Evolutionary conservation across 2,888 invertebrate species (phyloP).

Genomic region (Odontomyia ornata): DNA sequence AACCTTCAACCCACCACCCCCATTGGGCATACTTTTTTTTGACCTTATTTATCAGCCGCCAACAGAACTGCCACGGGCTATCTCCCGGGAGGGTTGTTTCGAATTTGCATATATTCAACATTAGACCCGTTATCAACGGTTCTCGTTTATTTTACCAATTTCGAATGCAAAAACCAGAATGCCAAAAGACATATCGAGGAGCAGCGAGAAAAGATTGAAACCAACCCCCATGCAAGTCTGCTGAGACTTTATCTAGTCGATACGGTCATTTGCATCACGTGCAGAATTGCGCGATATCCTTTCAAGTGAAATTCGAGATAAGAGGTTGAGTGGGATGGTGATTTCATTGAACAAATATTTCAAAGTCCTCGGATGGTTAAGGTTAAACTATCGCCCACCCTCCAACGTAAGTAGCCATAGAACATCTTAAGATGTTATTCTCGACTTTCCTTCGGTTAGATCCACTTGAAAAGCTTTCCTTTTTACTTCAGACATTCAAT

Average conservation of each 20-base stretch:
- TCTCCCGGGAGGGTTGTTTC: neutral
- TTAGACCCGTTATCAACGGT: conserved; percentile 45
- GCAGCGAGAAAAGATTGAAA: no score
- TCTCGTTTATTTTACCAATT: conserved; percentile 48
- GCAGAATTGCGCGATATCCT: conserved; percentile 21
- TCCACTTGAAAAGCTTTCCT: no score
- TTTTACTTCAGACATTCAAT: conserved; percentile 19
- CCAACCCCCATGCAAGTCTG: neutral
- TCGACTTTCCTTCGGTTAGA: no score
- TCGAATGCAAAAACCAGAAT: conserved; percentile 45
- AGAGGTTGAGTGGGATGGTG: neutral
- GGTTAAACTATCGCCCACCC: neutral
- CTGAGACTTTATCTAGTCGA: conserved; percentile 2
- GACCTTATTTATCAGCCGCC: no score
- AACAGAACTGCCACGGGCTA: no score
- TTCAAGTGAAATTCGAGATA: neutral
- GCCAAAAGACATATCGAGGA: neutral
- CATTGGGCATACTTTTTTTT: no score
- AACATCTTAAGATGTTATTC: no score
- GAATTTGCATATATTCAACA: conserved; percentile 49
- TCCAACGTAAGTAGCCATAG: neutral
- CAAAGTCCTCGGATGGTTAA: neutral
- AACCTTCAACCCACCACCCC: no score
- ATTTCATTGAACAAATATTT: neutral
- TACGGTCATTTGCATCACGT: conserved; percentile 46